Conservation (phyloP, 2,113 vertebrate species). For the Sceloporus undulatus region DNA sequence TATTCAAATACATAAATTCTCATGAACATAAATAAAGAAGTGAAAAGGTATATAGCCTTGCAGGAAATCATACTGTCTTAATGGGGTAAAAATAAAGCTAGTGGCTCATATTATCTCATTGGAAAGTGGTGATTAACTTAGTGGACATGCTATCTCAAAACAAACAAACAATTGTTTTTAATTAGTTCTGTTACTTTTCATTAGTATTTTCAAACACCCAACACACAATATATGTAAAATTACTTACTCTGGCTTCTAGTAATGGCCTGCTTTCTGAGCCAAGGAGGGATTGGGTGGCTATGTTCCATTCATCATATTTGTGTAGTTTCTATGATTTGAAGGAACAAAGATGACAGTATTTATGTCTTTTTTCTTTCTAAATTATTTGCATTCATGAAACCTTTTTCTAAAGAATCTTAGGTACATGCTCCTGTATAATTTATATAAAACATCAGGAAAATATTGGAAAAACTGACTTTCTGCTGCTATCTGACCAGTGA, state of each 20-base stretch:
- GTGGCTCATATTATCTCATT: background rate
- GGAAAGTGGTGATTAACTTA: conserved; percentile 7
- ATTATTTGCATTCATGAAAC: background rate
- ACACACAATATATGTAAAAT: background rate
- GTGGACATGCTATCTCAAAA: background rate
- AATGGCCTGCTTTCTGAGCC: background rate
- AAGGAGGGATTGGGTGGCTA: background rate
- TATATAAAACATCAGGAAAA: no score
- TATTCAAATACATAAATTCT: background rate
- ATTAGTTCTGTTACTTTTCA: background rate
- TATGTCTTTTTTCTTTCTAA: background rate
- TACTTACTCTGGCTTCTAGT: background rate
- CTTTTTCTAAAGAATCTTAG: background rate
- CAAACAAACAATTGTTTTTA: background rate
- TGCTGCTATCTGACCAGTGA: no score
- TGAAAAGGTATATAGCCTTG: conserved; percentile 3
- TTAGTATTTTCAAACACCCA: background rate
- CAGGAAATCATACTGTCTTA: background rate
- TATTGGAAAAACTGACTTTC: no score
- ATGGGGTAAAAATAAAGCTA: background rate
- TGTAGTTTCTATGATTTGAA: background rate
- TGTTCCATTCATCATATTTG: background rate
- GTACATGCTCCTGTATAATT: no score
- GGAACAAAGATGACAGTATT: background rate
- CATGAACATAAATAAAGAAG: conserved; percentile 4